These are phyloP conservation scores for Ascidia mentula DNA, from an alignment of 23 tunicate genomes.

Conservation along the genomic window DNA sequence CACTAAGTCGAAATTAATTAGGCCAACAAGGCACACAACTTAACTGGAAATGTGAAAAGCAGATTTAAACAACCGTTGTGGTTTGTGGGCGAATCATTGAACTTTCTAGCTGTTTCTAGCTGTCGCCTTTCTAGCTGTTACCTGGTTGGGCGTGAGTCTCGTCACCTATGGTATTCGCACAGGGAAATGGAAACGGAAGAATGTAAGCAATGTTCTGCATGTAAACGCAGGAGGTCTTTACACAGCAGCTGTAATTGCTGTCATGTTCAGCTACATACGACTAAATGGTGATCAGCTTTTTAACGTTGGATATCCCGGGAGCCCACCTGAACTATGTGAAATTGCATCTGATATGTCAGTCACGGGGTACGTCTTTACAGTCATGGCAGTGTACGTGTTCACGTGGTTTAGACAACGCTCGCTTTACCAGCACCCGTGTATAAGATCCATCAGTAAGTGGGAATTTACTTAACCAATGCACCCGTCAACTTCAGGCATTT, in stretches of 20 bases:
- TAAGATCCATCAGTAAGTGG: too few species aligned
- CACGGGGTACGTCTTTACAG: not conserved
- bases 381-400: not conserved
- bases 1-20: too few species aligned
- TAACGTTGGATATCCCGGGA: not conserved
- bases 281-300: not conserved
- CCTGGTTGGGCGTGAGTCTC: not conserved
- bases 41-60: too few species aligned
- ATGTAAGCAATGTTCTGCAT: not conserved
- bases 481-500: too few species aligned
- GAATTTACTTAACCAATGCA: too few species aligned
- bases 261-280: not conserved
- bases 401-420: slow-evolving; percentile 10
- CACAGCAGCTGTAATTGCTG: not conserved
- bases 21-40: too few species aligned
- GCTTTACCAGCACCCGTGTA: slow-evolving; percentile 21
- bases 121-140: not conserved
- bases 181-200: not conserved
- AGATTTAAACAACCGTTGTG: slow-evolving; percentile 2
- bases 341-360: not conserved
- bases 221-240: slow-evolving; percentile 13
- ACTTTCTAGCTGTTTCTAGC: not conserved
- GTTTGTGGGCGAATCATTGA: not conserved
- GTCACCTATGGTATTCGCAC: not conserved
- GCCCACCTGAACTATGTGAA: not conserved